Evolutionary conservation across 2,113 vertebrate genomes (phyloP), one percentile per base, ranked within the genome.

Genomic region (Gobio gobio): DNA sequence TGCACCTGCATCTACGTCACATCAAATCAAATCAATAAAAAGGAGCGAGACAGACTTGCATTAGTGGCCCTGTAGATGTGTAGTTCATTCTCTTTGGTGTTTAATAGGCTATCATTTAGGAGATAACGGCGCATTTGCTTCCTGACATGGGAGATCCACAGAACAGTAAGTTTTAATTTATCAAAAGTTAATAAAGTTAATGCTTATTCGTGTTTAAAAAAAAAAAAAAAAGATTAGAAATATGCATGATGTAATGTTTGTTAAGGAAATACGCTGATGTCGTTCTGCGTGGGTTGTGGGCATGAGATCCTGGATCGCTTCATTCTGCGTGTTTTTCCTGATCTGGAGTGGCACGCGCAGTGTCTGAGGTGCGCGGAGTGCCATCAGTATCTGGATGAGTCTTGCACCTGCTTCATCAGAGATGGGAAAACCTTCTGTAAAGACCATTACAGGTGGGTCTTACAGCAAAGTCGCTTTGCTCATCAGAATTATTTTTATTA

Each of bases 351-450:
- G 98, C 98, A 99, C 63, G 97, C 97, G 72, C 97, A 96, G 89
- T 99, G 98, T 90, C 96, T 99, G 86, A 98, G 97, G 94, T 99
- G 98, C 75, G 96, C 96, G 4, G 97, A 98, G 91, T 99, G 98
- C 92, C 96, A 96, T 91, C 96, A 97, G 90, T 96, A 95, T 90
- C 93, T 99, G 92, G 97, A 99, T 45, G 98, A 98, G 94, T 97
- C 95, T 51, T 97, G 96, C 95, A 99, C 98, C 87, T 99, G 98
- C 91, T 99, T 99, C 91, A 96, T 99, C 89, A 94, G 97, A 78
- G 97, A 99, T 89, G 98, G 98, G 81, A 99, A 97, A 91, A 97
- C 97, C 45, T 98, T 99, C 92, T 99, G 98, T 94, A 99, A 98
- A 92, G 94, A 97, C 89, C 98, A 99, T 92, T 99, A 98, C 88